phyloP scores from a whole-genome alignment of 2,113 vertebrate species.

The Acrocephalus arundinaceus region DNA sequence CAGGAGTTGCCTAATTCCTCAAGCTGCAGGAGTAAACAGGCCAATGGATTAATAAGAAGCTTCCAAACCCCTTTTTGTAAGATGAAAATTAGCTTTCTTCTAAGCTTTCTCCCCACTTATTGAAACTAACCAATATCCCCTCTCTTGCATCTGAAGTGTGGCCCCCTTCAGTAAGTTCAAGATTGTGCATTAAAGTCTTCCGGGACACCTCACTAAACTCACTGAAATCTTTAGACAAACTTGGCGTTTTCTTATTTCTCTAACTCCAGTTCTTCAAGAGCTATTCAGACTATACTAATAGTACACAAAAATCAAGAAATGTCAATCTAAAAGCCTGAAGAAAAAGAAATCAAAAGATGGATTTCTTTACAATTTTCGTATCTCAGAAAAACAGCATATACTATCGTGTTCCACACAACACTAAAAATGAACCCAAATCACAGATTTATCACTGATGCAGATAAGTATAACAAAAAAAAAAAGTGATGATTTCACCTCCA shows the following conservation, averaged over 20 bases:
- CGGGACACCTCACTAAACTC: neutral
- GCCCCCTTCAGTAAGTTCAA: neutral
- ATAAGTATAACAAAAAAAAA: neutral
- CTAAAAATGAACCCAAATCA: neutral
- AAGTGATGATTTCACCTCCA: neutral
- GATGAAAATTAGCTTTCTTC: neutral
- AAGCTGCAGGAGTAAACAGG: neutral
- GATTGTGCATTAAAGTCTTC: neutral
- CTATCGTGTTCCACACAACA: neutral
- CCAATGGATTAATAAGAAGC: neutral
- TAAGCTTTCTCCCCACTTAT: neutral
- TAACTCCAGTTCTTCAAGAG: neutral
- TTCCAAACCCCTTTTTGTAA: neutral
- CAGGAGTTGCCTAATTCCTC: neutral
- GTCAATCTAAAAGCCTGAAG: neutral
- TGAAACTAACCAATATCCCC: neutral
- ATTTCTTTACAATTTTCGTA: fast-evolving
- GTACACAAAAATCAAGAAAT: neutral
- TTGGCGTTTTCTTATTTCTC: neutral
- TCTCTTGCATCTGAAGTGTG: neutral
- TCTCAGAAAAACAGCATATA: neutral
- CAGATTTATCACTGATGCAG: neutral
- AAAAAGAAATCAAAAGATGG: neutral
- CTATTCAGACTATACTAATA: neutral
- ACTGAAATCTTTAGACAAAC: neutral